Percentiles rank a stretch among this genome's conserved stretches.
phyloP scores from a whole-genome alignment of 2,797 vertebrate genomes.

The Muscicapa comitata region DNA sequence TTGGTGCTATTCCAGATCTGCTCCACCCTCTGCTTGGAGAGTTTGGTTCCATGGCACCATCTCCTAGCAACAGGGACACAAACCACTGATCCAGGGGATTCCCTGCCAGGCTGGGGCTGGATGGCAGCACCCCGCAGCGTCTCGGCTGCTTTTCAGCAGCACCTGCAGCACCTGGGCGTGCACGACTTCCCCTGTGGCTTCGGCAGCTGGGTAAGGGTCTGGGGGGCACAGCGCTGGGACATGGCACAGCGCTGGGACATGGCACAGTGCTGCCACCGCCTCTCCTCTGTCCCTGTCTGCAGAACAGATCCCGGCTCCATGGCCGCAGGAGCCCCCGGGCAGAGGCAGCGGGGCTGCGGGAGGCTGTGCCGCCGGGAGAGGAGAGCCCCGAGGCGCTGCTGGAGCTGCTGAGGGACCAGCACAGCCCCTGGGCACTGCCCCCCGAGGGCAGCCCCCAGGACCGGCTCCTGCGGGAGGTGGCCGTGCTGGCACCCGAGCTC shows the following conservation, averaged over 20 bases:
- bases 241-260: fast-evolving
- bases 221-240: fast-evolving
- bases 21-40: background rate
- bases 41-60: background rate
- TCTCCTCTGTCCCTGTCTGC: background rate
- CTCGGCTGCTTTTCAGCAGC: constrained; percentile 69
- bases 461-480: constrained; percentile 69
- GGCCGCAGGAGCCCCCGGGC: fast-evolving
- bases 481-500: constrained; percentile 54
- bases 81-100: background rate
- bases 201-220: constrained; percentile 80
- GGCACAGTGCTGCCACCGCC: background rate
- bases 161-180: constrained; percentile 73
- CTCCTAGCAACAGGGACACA: background rate
- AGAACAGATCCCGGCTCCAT: background rate
- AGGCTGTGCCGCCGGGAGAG: background rate
- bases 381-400: constrained; percentile 69
- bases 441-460: constrained; percentile 69
- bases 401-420: constrained; percentile 70
- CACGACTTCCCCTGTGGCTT: constrained; percentile 82
- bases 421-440: constrained; percentile 79
- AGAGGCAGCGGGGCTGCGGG: background rate
- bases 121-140: constrained; percentile 23
- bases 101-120: background rate
- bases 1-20: fast-evolving